A percentile compares a stretch with the other conserved stretches of the same genome.
Conservation (phyloP, 1,140 invertebrate genomes). For the Medauroidea extradentata region DNA sequence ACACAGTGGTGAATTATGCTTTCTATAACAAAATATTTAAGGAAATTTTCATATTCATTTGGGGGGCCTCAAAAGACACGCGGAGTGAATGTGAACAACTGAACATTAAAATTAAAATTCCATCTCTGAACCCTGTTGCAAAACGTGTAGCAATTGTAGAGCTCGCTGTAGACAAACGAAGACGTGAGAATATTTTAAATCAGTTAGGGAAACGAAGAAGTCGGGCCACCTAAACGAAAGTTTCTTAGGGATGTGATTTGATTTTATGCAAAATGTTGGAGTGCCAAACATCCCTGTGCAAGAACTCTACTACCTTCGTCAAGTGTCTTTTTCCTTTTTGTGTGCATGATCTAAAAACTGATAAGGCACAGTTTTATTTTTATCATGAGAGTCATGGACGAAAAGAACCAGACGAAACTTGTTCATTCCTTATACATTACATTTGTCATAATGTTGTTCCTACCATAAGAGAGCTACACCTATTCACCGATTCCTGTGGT, state of each 20-base stretch:
- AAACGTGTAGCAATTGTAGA: no score
- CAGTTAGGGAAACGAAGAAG: slow-evolving; percentile 3
- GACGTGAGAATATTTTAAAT: neutral
- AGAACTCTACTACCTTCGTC: slow-evolving; percentile 1
- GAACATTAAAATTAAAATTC: no score
- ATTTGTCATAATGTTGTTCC: slow-evolving; percentile 1
- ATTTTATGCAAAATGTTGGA: slow-evolving; percentile 8
- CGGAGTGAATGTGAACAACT: no score
- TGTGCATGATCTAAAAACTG: slow-evolving; percentile 1
- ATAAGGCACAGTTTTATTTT: neutral
- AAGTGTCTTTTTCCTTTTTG: slow-evolving; percentile 6
- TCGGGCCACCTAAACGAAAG: neutral
- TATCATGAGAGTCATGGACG: neutral
- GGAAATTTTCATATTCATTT: no score
- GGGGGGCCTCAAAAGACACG: no score
- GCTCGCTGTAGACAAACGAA: no score
- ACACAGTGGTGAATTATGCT: no score
- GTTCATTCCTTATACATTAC: neutral
- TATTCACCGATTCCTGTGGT: neutral
- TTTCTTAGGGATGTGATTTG: neutral
- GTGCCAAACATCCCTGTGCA: slow-evolving; percentile 2
- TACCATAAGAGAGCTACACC: neutral
- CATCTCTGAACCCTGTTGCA: no score
- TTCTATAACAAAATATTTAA: no score
- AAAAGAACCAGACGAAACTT: neutral